Evolutionary conservation across 2,888 invertebrate species (phyloP).

Genomic region (Bellardia pandia): DNA sequence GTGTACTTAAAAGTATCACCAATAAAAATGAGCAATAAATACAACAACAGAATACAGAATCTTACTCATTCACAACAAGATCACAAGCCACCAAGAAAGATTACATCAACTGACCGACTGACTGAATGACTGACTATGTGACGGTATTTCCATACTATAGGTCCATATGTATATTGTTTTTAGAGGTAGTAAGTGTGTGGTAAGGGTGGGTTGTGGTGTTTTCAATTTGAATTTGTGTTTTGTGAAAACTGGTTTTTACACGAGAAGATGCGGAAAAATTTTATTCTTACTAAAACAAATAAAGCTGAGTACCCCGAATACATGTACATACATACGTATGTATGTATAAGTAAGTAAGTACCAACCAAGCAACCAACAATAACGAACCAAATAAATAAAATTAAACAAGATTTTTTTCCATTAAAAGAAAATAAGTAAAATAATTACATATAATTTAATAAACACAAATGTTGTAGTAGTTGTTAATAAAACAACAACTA

Average conservation of each 20-base stretch:
- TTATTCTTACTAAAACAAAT: slow-evolving; percentile 9
- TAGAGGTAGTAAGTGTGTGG: neutral
- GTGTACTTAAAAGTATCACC: slow-evolving; percentile 41
- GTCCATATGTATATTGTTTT: neutral
- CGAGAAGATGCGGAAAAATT: slow-evolving; percentile 65
- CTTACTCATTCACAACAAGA: slow-evolving; percentile 30
- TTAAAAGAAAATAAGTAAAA: slow-evolving; percentile 48
- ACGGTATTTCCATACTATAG: neutral
- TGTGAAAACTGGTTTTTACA: slow-evolving; percentile 66
- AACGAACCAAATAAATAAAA: slow-evolving; percentile 57
- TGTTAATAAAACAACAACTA: slow-evolving; percentile 40
- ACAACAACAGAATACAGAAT: slow-evolving; percentile 29
- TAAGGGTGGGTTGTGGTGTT: slow-evolving; percentile 21
- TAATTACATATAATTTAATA: slow-evolving; percentile 60
- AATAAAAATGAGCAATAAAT: slow-evolving; percentile 39
- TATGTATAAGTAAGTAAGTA: neutral
- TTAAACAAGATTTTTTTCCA: slow-evolving; percentile 53
- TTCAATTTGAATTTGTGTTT: slow-evolving; percentile 41
- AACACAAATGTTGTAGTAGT: slow-evolving; percentile 47
- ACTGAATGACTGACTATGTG: neutral
- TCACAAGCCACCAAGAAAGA: slow-evolving; percentile 24
- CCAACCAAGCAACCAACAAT: neutral
- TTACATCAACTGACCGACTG: slow-evolving; percentile 8
- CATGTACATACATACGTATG: slow-evolving; percentile 5
- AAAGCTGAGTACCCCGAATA: slow-evolving; percentile 8